Conservation (phyloP, 2,797 vertebrate genomes). For the Synanceia verrucosa region DNA sequence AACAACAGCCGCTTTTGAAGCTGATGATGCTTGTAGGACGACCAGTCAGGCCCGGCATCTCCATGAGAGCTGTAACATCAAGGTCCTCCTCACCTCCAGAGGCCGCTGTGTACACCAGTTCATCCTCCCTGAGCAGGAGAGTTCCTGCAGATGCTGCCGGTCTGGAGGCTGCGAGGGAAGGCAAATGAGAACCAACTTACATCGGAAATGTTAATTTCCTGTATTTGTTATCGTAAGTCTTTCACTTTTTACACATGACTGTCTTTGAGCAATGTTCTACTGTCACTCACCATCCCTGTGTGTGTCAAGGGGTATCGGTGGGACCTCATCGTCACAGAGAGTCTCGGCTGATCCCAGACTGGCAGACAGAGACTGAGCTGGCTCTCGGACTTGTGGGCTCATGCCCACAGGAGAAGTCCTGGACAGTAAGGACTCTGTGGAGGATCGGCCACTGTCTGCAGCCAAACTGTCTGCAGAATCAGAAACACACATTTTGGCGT, state of each 20-base stretch:
- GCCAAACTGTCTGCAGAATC: conserved; percentile 75
- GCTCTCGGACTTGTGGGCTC: conserved; percentile 91
- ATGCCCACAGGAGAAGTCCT: conserved; percentile 95
- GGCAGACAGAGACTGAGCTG: conserved; percentile 80
- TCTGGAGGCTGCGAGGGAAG: conserved; percentile 80
- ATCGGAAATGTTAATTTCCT: neutral
- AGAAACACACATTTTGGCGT: conserved; percentile 44
- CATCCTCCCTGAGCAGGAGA: conserved; percentile 81
- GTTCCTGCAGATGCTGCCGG: conserved; percentile 61
- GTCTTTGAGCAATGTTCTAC: neutral
- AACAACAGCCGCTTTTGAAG: conserved; percentile 92
- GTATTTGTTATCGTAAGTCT: neutral
- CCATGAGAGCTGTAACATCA: conserved; percentile 86
- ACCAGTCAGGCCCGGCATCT: conserved; percentile 75
- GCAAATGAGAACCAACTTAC: neutral
- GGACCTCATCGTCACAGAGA: conserved; percentile 78
- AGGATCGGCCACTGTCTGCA: conserved; percentile 80
- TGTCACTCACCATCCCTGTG: conserved; percentile 79
- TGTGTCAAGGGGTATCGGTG: conserved; percentile 81
- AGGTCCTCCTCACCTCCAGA: conserved; percentile 79
- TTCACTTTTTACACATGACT: neutral
- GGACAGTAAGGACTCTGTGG: conserved; percentile 85
- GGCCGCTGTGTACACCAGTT: conserved; percentile 87
- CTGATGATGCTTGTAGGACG: conserved; percentile 92
- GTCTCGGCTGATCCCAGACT: conserved; percentile 85